phyloP scores from a whole-genome alignment of 2,888 invertebrate species.

The Onchidella celtica region DNA sequence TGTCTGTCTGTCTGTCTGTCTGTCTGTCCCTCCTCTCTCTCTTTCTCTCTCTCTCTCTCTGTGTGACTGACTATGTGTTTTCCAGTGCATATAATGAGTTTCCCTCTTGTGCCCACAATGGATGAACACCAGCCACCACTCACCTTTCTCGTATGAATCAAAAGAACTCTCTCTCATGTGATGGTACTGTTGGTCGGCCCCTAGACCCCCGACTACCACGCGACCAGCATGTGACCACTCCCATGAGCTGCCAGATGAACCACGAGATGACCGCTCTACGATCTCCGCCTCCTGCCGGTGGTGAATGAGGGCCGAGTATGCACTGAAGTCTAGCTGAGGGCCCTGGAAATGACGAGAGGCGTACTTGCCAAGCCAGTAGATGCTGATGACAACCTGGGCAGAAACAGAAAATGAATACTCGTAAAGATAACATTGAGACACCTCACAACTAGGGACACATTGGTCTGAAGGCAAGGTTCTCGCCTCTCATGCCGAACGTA shows the following conservation, averaged over 20 bases:
- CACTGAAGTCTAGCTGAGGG: constrained; percentile 76
- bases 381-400: constrained; percentile 76
- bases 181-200: constrained; percentile 46
- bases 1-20: too few species aligned
- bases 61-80: too few species aligned
- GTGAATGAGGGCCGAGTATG: constrained; percentile 76
- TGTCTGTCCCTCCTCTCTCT: too few species aligned
- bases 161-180: constrained; percentile 70
- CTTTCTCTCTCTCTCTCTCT: too few species aligned
- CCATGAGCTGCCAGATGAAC: constrained; percentile 56
- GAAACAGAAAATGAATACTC: neutral
- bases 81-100: too few species aligned
- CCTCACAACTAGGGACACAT: too few species aligned
- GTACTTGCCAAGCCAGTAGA: constrained; percentile 77
- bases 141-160: constrained; percentile 70
- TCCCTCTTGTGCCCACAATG: too few species aligned
- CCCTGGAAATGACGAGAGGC: constrained; percentile 69
- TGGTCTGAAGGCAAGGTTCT: too few species aligned
- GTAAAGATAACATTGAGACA: too few species aligned
- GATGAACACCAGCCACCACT: too few species aligned
- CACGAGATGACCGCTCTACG: constrained; percentile 55
- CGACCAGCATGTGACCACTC: constrained; percentile 64
- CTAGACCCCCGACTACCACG: constrained; percentile 51
- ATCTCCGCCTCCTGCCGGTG: constrained; percentile 58
- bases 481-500: too few species aligned